Base-by-base conservation (phyloP, 1,140 invertebrate species). In the Phortica variegata region DNA sequence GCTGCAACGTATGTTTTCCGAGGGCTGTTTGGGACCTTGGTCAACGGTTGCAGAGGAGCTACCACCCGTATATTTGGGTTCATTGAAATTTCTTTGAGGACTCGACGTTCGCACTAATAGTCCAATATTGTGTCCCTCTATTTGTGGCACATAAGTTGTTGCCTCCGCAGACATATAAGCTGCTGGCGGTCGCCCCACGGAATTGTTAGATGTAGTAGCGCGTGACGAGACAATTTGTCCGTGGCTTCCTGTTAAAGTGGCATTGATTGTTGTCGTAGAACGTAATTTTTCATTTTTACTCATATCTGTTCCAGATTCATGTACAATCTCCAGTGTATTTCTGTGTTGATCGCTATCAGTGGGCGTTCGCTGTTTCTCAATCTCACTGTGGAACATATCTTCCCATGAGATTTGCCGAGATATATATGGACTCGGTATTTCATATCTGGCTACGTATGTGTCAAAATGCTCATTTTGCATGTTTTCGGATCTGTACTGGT, bases 321-420 rank as follows among this genome's bases (percentile, higher is more conserved):
- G 26, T 29, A 19, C 12, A 1, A 33, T 10, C 1, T 36, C 33
- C 26, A 12, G 6, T 16, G 18, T 12, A 6, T 50, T 12, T 43
- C 29, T 66, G 62, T 10, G 56, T 10, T n/a, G n/a, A n/a, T n/a
- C n/a, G n/a, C n/a, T n/a, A n/a, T n/a, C n/a, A n/a, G n/a, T n/a
- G n/a, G n/a, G n/a, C n/a, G n/a, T n/a, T n/a, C 29, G 29, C n/a
- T 8, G n/a, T 17, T 18, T 3, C 17, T 31, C 9, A 12, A 20
- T n/a, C 21, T n/a, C n/a, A n/a, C n/a, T n/a, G n/a, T n/a, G n/a
- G 2, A 45, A 12, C 20, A n/a, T 46, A 0, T 71, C 56, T 49
- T 73, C 65, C 70, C 70, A 73, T 38, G 62, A 70, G 21, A 73
- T 68, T 36, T 73, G 70, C 1, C 70, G 49, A 6, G 65, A 68